These are phyloP conservation scores for Acrocephalus kingi DNA, from an alignment of 2,113 vertebrate species.

Conservation along the genomic window DNA sequence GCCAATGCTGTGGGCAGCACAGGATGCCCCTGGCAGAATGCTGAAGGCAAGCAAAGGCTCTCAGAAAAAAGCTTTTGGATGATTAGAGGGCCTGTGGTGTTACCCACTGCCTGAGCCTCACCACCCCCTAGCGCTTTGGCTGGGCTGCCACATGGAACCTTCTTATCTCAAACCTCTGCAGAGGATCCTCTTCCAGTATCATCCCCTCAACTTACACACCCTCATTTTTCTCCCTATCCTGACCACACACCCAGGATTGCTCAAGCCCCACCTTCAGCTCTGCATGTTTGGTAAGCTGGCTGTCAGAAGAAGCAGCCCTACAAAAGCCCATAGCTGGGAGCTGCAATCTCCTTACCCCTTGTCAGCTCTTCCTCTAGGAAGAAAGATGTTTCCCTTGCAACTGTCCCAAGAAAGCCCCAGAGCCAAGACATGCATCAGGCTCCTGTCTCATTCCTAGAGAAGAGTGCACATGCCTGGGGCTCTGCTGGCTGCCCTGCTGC, in stretches of 20 bases:
- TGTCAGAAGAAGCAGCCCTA: neutral
- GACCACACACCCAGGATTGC: neutral
- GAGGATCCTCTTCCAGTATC: neutral
- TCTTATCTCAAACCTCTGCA: neutral
- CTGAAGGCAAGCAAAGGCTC: neutral
- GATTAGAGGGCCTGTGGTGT: neutral
- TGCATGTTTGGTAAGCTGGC: rapidly evolving
- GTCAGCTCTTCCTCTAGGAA: neutral
- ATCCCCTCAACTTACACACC: neutral
- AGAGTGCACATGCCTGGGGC: neutral
- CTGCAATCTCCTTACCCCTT: neutral
- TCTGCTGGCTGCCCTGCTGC: neutral
- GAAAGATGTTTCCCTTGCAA: neutral
- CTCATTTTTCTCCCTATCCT: neutral
- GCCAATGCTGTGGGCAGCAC: neutral
- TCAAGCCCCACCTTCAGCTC: neutral
- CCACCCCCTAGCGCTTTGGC: neutral
- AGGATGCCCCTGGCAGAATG: neutral
- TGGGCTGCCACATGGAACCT: neutral
- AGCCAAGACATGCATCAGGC: rapidly evolving
- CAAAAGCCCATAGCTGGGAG: neutral
- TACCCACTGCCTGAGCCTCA: neutral
- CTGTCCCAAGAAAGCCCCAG: neutral
- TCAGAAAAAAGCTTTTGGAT: neutral
- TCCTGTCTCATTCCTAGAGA: neutral